Evolutionary conservation across 2,797 vertebrate genomes (phyloP), one percentile per base, ranked within the genome.

Genomic region (Sus cebifrons): DNA sequence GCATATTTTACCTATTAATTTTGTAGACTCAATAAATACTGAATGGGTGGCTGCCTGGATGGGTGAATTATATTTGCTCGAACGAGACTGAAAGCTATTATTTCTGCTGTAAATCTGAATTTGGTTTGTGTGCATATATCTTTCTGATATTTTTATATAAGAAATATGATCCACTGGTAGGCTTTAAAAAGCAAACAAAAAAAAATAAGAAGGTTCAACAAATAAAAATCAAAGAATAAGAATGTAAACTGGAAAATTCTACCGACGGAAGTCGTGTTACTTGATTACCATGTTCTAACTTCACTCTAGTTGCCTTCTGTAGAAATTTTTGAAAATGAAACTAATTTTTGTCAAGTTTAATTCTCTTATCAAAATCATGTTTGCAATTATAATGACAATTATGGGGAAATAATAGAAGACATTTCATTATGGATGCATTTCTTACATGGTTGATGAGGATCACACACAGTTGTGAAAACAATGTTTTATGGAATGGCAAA

Each of bases 71-170:
- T 40, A 84, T 71, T n/a, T 83, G n/a, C 81, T 86, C 68, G n/a
- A 81, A 90, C 52, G n/a, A 93, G 25, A 86, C 14, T 32, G 62
- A 90, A 94, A 68, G 67, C 81, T 92, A 67, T 36, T 29, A 87
- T 75, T 94, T 92, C 32, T 58, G 27, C 21, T 74, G 4, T 77
- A 88, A 96, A 96, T 79, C 60, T 82, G 23, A 83, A 62, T 62
- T n/a, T 54, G 32, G 58, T 93, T 86, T 71, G 27, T 73, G 10
- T 70, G 21, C 13, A 27, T 54, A 3, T 75, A n/a, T 74, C 49
- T 90, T 94, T 90, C 23, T 94, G 29, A 13, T 60, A 89, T 89
- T 97, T 95, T 82, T 88, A 68, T 79, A 96, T 95, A 91, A 94
- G 79, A 86, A 93, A 84, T 18, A 58, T 74, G 74, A 95, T 29